These are phyloP conservation scores for Lagopus muta DNA, from an alignment of 2,113 vertebrate genomes.

Conservation along the genomic window DNA sequence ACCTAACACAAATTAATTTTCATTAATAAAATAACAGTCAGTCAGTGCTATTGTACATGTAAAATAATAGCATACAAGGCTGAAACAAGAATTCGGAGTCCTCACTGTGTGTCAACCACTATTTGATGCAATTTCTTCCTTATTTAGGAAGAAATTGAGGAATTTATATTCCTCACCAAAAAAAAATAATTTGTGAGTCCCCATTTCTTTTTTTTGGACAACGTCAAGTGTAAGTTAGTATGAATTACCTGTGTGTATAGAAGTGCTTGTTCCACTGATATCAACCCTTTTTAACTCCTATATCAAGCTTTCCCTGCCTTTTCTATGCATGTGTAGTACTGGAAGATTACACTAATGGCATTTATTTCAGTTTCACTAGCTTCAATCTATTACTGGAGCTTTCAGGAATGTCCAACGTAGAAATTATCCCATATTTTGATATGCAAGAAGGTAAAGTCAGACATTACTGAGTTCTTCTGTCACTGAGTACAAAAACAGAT, in stretches of 20 bases:
- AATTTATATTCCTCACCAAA: not conserved
- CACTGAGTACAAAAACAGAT: not conserved
- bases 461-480: not conserved
- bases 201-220: not conserved
- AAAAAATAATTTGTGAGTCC: not conserved
- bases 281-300: not conserved
- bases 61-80: not conserved
- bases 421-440: not conserved
- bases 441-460: not conserved
- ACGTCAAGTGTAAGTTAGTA: not conserved
- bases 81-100: not conserved
- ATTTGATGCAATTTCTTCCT: not conserved
- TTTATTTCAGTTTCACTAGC: not conserved
- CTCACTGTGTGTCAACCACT: not conserved
- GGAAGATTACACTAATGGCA: not conserved
- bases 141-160: not conserved
- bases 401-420: not conserved
- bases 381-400: not conserved
- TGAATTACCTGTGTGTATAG: not conserved
- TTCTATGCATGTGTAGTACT: not conserved
- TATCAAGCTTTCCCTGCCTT: not conserved
- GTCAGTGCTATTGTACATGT: not conserved
- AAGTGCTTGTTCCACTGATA: not conserved
- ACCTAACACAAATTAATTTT: not conserved
- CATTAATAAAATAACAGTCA: not conserved